Percentiles rank a stretch among this genome's conserved stretches.
These are phyloP conservation scores for Erinaceus europaeus DNA, from an alignment of 2,113 vertebrate species.

Conservation along the genomic window DNA sequence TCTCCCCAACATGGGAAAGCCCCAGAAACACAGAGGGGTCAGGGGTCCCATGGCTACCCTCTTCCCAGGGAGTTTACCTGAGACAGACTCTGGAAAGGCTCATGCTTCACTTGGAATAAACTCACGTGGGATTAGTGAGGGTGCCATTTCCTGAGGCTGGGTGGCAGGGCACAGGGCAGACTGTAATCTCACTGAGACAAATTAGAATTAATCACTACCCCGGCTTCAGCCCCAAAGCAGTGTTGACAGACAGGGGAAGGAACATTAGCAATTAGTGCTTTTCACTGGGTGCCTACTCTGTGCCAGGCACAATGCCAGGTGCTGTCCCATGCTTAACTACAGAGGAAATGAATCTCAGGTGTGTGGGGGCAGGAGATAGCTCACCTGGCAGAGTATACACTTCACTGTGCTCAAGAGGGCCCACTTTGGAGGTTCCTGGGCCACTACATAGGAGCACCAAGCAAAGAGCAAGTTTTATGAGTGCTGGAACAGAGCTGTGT, in stretches of 20 bases:
- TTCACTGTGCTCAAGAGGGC: too few relatives aligned
- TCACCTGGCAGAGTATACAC: too few relatives aligned
- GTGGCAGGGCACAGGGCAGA: not conserved
- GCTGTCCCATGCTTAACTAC: not conserved
- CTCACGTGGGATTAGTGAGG: slow-evolving; percentile 24
- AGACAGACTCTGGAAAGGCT: slow-evolving; percentile 45
- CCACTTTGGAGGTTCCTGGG: too few relatives aligned
- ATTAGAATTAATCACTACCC: not conserved
- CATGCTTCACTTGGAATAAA: slow-evolving; percentile 33
- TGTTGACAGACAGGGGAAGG: not conserved
- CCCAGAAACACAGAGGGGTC: not conserved
- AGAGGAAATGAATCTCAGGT: not conserved
- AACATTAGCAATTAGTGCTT: not conserved
- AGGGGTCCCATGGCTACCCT: not conserved
- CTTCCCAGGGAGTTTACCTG: not conserved
- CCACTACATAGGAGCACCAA: too few relatives aligned
- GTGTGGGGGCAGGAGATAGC: too few relatives aligned
- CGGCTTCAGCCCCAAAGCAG: not conserved
- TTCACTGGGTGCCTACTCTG: not conserved
- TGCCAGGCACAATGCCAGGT: not conserved
- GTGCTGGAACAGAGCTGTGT: too few relatives aligned
- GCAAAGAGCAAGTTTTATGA: too few relatives aligned
- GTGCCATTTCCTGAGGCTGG: slow-evolving; percentile 41
- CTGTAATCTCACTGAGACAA: slow-evolving; percentile 51
- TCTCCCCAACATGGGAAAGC: too few relatives aligned